phyloP scores from a whole-genome alignment of 2,113 vertebrate species.

The Motacilla alba region DNA sequence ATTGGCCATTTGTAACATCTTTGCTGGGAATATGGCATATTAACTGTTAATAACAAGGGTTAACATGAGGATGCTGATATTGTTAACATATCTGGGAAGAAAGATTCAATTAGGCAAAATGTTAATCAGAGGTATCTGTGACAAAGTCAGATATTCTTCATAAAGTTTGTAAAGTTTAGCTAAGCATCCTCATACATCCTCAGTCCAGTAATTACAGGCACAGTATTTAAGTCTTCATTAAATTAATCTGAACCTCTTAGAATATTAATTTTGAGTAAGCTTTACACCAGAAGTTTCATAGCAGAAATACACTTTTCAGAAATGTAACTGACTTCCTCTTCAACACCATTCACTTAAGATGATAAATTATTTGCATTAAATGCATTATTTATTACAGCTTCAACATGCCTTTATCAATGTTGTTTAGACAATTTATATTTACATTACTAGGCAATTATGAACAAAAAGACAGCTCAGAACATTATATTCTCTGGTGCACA shows the following conservation, averaged over 20 bases:
- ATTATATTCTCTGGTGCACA: not conserved
- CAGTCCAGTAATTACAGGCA: not conserved
- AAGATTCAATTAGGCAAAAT: not conserved
- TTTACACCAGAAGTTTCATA: not conserved
- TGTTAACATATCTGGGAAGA: not conserved
- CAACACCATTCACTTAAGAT: not conserved
- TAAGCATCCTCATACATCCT: not conserved
- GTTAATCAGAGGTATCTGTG: not conserved
- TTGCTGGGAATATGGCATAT: not conserved
- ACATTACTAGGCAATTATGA: not conserved
- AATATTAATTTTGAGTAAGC: not conserved
- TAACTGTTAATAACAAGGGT: not conserved
- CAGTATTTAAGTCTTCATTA: not conserved
- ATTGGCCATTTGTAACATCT: not conserved
- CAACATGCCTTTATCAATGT: not conserved
- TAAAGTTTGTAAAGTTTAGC: not conserved
- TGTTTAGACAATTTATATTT: constrained; percentile 1
- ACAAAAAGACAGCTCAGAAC: not conserved
- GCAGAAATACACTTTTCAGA: not conserved
- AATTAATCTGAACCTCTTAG: not conserved
- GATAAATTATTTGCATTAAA: constrained; percentile 21
- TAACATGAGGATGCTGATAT: not conserved
- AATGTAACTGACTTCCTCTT: not conserved
- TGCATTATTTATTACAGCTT: constrained; percentile 13
- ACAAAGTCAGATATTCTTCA: not conserved